Base-by-base conservation (phyloP, 2,113 vertebrate genomes). In the Guaruba guarouba region DNA sequence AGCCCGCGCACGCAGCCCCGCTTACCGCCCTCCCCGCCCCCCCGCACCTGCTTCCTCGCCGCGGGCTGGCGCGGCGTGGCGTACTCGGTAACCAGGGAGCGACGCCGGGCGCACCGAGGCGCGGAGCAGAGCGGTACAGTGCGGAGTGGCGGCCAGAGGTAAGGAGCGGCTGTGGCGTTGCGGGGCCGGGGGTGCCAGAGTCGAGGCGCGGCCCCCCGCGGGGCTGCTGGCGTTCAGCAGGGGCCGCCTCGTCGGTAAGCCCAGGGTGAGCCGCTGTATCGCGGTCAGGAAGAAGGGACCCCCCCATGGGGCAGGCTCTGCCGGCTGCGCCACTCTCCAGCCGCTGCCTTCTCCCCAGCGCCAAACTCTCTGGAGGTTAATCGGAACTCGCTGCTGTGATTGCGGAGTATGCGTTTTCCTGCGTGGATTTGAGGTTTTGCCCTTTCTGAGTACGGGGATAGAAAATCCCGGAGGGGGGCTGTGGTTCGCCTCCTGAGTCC, bases 51-150 rank as follows among this genome's bases (percentile, higher is more conserved):
- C 88, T 46, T 75, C 19, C n/a, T 39, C 31, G 41, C 31, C 33
- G 71, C 57, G 44, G 90, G 71, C 48, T 35, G 27, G 68, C 39
- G 35, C 44, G 22, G 33, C 3, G 64, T 12, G 46, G 39, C 59
- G 82, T 64, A 55, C 82, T 90, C 78, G 28, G 97, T 96, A 90
- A 88, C 98, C 94, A 82, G 86, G 97, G 93, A 95, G 90, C 95
- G 87, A 57, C 62, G 70, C 87, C 35, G 71, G 59, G 64, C 71
- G 28, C 57, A 4, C 44, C 10, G 78, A 59, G 75, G 41, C 35
- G 77, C 61, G 17, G 79, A 25, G 87, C 46, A 12, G 54, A 29
- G 51, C 29, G 28, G 78, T 4, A 31, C 55, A 44, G 77, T 20
- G 39, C 55, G 55, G 33, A n/a, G 33, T 13, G 52, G 73, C 15